These are phyloP conservation scores for Drosophila austrosaltans DNA, from an alignment of 2,888 invertebrate species.

Conservation along the genomic window DNA sequence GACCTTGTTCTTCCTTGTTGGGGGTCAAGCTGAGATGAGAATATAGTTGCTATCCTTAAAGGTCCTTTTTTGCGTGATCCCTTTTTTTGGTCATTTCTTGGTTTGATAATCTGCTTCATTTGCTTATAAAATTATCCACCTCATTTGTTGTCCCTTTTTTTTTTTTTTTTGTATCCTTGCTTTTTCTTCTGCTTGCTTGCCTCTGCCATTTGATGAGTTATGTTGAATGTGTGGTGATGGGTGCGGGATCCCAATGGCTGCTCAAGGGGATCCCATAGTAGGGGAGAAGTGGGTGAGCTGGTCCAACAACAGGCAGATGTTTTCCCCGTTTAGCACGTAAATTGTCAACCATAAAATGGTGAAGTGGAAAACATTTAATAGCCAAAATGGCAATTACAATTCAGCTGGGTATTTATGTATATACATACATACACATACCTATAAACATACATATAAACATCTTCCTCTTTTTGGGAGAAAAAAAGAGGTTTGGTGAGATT, in stretches of 20 bases:
- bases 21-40: slow-evolving; percentile 30
- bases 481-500: background rate
- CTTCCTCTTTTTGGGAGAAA: slow-evolving; percentile 29
- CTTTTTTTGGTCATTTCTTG: slow-evolving; percentile 65
- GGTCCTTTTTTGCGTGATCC: slow-evolving; percentile 43
- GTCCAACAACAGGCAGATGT: slow-evolving; percentile 44
- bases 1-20: slow-evolving; percentile 32
- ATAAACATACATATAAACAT: slow-evolving; percentile 1
- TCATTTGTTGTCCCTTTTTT: slow-evolving; percentile 80
- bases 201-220: slow-evolving; percentile 62
- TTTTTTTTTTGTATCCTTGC: slow-evolving; percentile 62
- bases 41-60: slow-evolving; percentile 36
- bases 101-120: slow-evolving; percentile 76
- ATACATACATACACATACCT: slow-evolving; percentile 2
- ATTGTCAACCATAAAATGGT: slow-evolving; percentile 68
- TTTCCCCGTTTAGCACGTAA: slow-evolving; percentile 68
- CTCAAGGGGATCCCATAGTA: background rate
- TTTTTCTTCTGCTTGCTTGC: slow-evolving; percentile 27
- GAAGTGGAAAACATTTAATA: slow-evolving; percentile 50
- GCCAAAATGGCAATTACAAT: slow-evolving; percentile 50
- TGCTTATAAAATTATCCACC: slow-evolving; percentile 81
- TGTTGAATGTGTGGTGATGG: slow-evolving; percentile 28
- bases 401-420: slow-evolving; percentile 16
- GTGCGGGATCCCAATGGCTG: too few species aligned
- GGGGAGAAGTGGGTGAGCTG: slow-evolving; percentile 16